A percentile compares a stretch with the other conserved stretches of the same genome.
phyloP scores from a whole-genome alignment of 2,888 invertebrate species.

The Macrosoma leucophasiata region DNA sequence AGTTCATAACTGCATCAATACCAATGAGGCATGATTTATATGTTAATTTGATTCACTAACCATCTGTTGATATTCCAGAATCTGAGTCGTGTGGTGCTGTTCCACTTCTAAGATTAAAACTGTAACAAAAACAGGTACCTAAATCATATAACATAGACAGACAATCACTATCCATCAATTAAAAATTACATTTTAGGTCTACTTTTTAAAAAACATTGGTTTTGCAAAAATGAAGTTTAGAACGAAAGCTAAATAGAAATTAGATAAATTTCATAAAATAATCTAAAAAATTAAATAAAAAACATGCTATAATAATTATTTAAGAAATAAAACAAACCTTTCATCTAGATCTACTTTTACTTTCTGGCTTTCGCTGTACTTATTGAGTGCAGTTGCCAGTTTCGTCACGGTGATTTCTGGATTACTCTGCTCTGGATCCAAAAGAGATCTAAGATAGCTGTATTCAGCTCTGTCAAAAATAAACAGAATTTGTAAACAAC shows the following conservation, averaged over 20 bases:
- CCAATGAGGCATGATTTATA: too few species aligned
- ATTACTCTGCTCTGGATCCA: slow-evolving; percentile 58
- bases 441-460: slow-evolving; percentile 35
- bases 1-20: too few species aligned
- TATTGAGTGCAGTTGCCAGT: slow-evolving; percentile 50
- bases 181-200: too few species aligned
- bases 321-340: slow-evolving; percentile 41
- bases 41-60: slow-evolving; percentile 34
- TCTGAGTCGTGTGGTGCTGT: slow-evolving; percentile 60
- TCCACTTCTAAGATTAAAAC: slow-evolving; percentile 57
- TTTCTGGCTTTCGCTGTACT: slow-evolving; percentile 58
- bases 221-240: too few species aligned
- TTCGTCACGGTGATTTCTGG: slow-evolving; percentile 56
- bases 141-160: too few species aligned
- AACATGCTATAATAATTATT: too few species aligned
- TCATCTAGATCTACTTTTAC: slow-evolving; percentile 60
- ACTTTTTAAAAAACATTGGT: too few species aligned
- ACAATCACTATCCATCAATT: too few species aligned
- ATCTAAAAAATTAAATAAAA: background rate
- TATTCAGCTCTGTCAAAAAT: slow-evolving; percentile 45
- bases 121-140: slow-evolving; percentile 35
- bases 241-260: too few species aligned
- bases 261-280: background rate
- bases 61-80: slow-evolving; percentile 66
- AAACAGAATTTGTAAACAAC: slow-evolving; percentile 4